Percentiles rank a stretch among this genome's conserved stretches.
Evolutionary conservation across 30 jellyfish, hydroid and myxozoan species (phyloP).

Genomic region (Turritopsis dohrnii): DNA sequence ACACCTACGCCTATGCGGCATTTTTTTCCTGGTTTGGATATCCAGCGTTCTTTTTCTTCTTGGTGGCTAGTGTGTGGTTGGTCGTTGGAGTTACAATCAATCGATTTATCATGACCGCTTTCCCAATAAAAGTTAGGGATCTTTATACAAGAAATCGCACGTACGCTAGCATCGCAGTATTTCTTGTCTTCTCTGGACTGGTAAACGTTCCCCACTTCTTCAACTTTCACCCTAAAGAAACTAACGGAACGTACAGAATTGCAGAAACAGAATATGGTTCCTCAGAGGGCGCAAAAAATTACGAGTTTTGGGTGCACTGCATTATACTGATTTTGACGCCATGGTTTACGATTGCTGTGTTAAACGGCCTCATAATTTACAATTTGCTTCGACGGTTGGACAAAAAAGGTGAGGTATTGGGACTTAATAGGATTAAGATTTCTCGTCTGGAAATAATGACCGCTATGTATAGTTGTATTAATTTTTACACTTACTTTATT

Average conservation of each 20-base stretch:
- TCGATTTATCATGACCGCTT: constrained; percentile 67
- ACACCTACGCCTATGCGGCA: constrained; percentile 51
- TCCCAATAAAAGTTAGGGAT: constrained; percentile 58
- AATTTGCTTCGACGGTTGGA: constrained; percentile 20
- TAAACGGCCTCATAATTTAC: constrained; percentile 62
- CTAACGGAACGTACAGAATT: constrained; percentile 42
- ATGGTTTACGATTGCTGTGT: constrained; percentile 71
- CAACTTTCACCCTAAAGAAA: constrained; percentile 53
- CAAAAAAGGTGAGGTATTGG: not conserved
- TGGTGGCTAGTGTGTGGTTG: constrained; percentile 77
- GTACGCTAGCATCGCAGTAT: constrained; percentile 50
- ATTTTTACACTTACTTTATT: too few species aligned
- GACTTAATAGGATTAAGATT: too few species aligned
- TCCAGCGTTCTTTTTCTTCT: constrained; percentile 67
- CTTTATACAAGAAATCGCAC: constrained; percentile 60
- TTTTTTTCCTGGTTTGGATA: constrained; percentile 58
- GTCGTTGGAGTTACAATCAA: constrained; percentile 71
- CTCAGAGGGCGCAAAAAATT: constrained; percentile 61
- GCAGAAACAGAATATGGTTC: constrained; percentile 51
- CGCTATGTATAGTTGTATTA: too few species aligned
- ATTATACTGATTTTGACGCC: constrained; percentile 70
- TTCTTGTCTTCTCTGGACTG: constrained; percentile 38
- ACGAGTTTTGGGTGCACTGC: constrained; percentile 89
- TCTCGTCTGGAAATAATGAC: too few species aligned
- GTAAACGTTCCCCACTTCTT: constrained; percentile 76